phyloP scores from a whole-genome alignment of 2,113 vertebrate genomes.

The Chlorocebus sabaeus region DNA sequence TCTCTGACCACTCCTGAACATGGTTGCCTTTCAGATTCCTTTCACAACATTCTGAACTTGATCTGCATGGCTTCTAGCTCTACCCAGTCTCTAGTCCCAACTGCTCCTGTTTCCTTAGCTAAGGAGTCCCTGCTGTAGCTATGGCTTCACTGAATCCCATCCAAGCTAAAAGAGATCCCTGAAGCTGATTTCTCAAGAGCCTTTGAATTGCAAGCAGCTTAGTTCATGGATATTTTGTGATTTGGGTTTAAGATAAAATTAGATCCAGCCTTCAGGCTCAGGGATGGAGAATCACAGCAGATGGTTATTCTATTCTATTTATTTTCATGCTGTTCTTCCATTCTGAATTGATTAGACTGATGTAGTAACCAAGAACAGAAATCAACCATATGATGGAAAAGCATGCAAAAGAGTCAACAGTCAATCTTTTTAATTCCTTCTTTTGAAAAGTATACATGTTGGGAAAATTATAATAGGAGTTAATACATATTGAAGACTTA shows the following conservation, averaged over 20 bases:
- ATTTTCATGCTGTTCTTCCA: conserved; percentile 32
- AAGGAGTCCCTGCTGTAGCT: background rate
- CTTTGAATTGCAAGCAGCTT: conserved; percentile 24
- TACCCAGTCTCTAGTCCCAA: background rate
- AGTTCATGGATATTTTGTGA: conserved; percentile 30
- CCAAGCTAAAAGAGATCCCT: background rate
- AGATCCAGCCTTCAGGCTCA: background rate
- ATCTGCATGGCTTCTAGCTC: background rate
- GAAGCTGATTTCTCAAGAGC: background rate
- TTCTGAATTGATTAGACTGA: conserved; percentile 29
- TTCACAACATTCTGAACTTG: background rate
- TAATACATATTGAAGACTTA: background rate
- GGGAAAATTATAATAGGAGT: background rate
- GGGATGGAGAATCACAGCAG: conserved; percentile 2
- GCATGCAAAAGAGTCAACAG: conserved; percentile 6
- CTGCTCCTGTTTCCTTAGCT: background rate
- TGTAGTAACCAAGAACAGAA: conserved; percentile 47
- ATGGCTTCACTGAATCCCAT: background rate
- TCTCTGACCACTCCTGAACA: background rate
- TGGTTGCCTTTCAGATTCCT: background rate
- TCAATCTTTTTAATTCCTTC: conserved; percentile 27
- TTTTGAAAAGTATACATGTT: conserved; percentile 17
- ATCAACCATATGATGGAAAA: conserved; percentile 19
- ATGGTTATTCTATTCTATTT: conserved; percentile 9
- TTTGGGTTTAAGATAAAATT: conserved; percentile 56